Conservation (phyloP, 35 echinoderm and acorn worm species). For the Ophiothrix spiculata region DNA sequence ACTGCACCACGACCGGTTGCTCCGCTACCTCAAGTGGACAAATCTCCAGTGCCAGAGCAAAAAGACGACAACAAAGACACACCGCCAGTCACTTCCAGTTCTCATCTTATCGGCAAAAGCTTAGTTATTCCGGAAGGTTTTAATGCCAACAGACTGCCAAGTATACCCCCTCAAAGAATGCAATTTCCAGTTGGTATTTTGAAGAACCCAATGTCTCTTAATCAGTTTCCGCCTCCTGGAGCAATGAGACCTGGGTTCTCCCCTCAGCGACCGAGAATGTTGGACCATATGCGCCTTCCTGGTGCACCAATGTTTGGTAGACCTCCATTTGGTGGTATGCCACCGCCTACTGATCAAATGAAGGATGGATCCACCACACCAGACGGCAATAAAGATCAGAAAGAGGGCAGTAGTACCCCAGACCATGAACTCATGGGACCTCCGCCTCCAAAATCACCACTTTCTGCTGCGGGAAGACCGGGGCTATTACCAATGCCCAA, state of each 20-base stretch:
- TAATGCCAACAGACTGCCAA: neutral
- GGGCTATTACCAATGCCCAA: neutral
- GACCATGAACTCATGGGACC: neutral
- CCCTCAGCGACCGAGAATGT: neutral
- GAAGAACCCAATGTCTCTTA: neutral
- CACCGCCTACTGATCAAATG: neutral
- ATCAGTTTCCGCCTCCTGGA: neutral
- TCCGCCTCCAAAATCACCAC: neutral
- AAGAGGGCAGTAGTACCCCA: neutral
- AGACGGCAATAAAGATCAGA: neutral
- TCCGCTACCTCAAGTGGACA: conserved; percentile 7
- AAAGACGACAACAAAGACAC: neutral
- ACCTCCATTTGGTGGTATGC: neutral
- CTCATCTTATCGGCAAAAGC: neutral
- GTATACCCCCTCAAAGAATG: neutral
- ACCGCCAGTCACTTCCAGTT: neutral
- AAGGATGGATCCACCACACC: neutral
- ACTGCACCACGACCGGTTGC: conserved; percentile 5
- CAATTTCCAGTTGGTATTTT: neutral
- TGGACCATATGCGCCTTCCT: neutral
- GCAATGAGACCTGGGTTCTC: neutral
- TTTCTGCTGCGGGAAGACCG: neutral
- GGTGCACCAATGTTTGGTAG: neutral
- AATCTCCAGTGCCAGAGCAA: neutral
- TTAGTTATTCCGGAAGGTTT: neutral